Evolutionary conservation across 2,797 vertebrate species (phyloP).

Genomic region (Pseudomugil gertrudae): DNA sequence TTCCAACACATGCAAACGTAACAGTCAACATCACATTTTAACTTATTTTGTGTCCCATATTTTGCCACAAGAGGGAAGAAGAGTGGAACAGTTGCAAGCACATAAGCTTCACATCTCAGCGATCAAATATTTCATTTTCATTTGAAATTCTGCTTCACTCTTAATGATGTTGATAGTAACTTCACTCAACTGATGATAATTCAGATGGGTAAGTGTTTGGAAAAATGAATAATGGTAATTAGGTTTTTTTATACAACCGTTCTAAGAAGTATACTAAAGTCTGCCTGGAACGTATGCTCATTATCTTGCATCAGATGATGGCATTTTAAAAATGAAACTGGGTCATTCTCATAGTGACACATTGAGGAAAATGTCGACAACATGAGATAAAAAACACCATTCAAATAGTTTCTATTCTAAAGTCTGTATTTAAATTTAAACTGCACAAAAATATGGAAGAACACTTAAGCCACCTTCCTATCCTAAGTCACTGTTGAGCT

Average conservation of each 20-base stretch:
- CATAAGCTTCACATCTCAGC: conserved; percentile 63
- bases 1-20: conserved; percentile 16
- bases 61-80: conserved; percentile 70
- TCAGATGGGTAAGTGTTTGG: conserved; percentile 52
- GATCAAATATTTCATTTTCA: conserved; percentile 70
- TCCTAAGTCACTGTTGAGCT: neutral
- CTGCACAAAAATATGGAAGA: neutral
- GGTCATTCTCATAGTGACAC: conserved; percentile 55
- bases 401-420: neutral
- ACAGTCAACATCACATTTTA: conserved; percentile 45
- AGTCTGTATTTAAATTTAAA: neutral
- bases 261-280: conserved; percentile 25
- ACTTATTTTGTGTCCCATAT: conserved; percentile 41
- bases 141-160: conserved; percentile 73
- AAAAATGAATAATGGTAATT: conserved; percentile 59
- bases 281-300: conserved; percentile 18
- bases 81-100: conserved; percentile 47
- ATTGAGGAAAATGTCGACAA: conserved; percentile 42
- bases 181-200: conserved; percentile 60
- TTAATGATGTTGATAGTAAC: conserved; percentile 71
- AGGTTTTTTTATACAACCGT: conserved; percentile 31
- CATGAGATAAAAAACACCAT: neutral
- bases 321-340: neutral
- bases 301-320: conserved; percentile 9
- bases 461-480: too few relatives aligned